Conservation (phyloP, 2,888 invertebrate genomes). For the Chymomyza caudatula region DNA sequence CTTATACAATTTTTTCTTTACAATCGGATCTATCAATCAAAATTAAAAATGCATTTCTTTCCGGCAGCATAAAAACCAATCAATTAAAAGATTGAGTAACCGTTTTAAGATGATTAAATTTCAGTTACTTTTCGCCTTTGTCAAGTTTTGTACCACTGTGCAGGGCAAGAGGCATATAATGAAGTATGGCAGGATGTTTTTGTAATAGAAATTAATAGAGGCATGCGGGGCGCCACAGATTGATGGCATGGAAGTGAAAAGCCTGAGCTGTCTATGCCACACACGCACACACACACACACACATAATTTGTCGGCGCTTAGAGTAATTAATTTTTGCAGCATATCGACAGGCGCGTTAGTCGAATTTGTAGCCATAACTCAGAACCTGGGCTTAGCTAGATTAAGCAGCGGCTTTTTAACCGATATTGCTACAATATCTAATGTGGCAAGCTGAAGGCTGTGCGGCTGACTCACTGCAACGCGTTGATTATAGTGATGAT, state of each 20-base stretch:
- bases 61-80: too few relatives aligned
- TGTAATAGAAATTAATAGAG: not conserved
- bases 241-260: not conserved
- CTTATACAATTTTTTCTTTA: too few relatives aligned
- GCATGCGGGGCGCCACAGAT: not conserved
- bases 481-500: not conserved
- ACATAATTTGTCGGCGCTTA: conserved; percentile 45
- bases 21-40: too few relatives aligned
- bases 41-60: too few relatives aligned
- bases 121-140: not conserved
- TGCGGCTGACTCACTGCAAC: not conserved
- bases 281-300: not conserved
- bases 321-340: conserved; percentile 60
- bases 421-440: not conserved
- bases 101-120: not conserved
- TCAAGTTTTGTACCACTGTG: not conserved
- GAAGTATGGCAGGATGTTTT: not conserved
- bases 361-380: not conserved
- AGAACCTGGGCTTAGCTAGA: not conserved
- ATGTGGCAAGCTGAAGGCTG: not conserved
- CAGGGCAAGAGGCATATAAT: not conserved
- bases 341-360: conserved; percentile 19
- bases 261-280: not conserved
- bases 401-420: not conserved
- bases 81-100: too few relatives aligned